Base-by-base conservation (phyloP, 2,113 vertebrate genomes). In the Coptodon rendalli region DNA sequence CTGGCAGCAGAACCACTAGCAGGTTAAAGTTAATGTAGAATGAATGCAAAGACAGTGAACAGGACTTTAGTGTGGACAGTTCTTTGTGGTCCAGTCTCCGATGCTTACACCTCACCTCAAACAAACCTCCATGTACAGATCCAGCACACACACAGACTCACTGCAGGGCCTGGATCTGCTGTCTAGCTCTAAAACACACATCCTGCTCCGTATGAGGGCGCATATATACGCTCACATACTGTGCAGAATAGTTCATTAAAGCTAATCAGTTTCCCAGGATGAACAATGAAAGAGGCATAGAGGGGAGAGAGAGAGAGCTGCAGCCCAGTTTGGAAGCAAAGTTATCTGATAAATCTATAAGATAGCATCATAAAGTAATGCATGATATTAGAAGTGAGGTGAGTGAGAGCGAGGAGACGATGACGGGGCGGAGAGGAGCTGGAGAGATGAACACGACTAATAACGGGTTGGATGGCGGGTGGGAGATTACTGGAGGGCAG, bases 261-360 rank as follows among this genome's bases (percentile, higher is more conserved):
- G 79, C 79, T 81, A 27, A 57, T 81, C 34, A 43, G 10, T 81
- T 17, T 27, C 36, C 34, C 52, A 40, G 19, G 31, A 80, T 59
- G 80, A 52, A 27, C 8, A 13, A 40, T 3, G 19, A 68, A 59
- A 34, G 12, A 3, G 31, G 17, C 79, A 40, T 9, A 7, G 38
- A 24, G 22, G 12, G 6, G 59, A 13, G 6, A 8, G 29, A 19
- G 38, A 4, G 17, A 17, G 14, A 78, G 54, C 31, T 38, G 38
- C 54, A 43, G 54, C 16, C 38, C 40, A 27, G 7, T 61, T 29
- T 24, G 71, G 53, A 48, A 52, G 71, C 40, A n/a, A 9, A 78
- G 38, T 10, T 12, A 86, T 83, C 52, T 81, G 43, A 89, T 84
- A 78, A 48, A 87, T 84, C 81, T 81, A 61, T 45, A 61, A 89